Conservation (phyloP, 2,797 vertebrate species). For the Varecia variegata region DNA sequence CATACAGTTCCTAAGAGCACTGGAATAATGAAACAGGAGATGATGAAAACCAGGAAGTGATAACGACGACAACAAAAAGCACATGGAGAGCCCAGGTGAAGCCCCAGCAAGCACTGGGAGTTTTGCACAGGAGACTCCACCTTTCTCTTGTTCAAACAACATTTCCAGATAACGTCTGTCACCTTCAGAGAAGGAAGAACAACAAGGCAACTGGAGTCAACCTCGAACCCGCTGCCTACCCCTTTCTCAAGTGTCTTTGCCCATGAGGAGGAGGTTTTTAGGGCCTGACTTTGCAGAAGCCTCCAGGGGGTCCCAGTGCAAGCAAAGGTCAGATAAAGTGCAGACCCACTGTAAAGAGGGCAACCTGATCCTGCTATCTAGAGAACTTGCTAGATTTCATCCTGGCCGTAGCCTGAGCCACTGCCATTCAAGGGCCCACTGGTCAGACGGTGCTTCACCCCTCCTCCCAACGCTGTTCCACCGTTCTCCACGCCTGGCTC, state of each 20-base stretch:
- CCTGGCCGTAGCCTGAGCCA: neutral
- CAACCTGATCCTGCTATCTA: too few species aligned
- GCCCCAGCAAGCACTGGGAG: neutral
- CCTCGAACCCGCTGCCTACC: neutral
- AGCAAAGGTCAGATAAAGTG: neutral
- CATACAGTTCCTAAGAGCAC: neutral
- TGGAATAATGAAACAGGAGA: neutral
- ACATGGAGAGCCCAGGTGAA: too few species aligned
- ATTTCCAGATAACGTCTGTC: neutral
- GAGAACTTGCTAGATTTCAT: neutral
- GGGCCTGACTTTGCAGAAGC: neutral
- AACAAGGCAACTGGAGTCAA: neutral
- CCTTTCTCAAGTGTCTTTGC: neutral
- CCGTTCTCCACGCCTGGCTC: neutral
- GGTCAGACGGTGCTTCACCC: neutral
- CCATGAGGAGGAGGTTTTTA: rapidly evolving
- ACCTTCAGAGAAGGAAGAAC: neutral
- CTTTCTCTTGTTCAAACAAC: too few species aligned
- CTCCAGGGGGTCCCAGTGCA: neutral
- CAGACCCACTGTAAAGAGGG: neutral
- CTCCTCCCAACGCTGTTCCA: neutral
- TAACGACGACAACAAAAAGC: neutral
- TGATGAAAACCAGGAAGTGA: neutral
- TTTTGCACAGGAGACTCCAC: too few species aligned
- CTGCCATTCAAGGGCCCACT: neutral